These are phyloP conservation scores for Ctenopoma multispine DNA, from an alignment of 2,797 vertebrate species.

Conservation along the genomic window DNA sequence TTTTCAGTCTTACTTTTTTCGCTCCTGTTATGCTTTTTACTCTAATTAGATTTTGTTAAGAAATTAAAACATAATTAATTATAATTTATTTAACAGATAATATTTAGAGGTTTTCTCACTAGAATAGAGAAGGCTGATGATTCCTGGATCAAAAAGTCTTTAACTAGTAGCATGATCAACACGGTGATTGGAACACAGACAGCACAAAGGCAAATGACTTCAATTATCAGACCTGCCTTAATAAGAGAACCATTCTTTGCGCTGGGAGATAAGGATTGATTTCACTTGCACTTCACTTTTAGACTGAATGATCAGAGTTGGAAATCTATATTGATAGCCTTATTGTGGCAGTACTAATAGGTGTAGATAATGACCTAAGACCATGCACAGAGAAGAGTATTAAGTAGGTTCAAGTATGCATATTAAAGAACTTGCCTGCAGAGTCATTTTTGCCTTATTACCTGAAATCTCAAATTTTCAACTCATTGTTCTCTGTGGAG, in stretches of 20 bases:
- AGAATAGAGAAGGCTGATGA: slow-evolving; percentile 24
- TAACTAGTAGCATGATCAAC: slow-evolving; percentile 62
- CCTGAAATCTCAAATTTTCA: neutral
- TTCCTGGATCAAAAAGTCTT: slow-evolving; percentile 41
- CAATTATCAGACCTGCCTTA: slow-evolving; percentile 71
- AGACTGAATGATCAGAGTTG: slow-evolving; percentile 60
- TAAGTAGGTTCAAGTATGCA: neutral
- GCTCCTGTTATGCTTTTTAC: fast-evolving
- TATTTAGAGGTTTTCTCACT: slow-evolving; percentile 29
- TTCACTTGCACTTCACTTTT: slow-evolving; percentile 66
- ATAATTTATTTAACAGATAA: slow-evolving; percentile 23
- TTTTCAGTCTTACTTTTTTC: neutral
- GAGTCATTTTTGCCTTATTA: neutral
- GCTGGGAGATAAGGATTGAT: slow-evolving; percentile 70
- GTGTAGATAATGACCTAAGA: slow-evolving; percentile 41
- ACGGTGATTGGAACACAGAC: slow-evolving; percentile 52
- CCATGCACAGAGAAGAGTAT: neutral
- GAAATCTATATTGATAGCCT: slow-evolving; percentile 57
- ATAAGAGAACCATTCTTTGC: slow-evolving; percentile 66
- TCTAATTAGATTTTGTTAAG: neutral
- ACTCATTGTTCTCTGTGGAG: slow-evolving; percentile 7
- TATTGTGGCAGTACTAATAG: slow-evolving; percentile 46
- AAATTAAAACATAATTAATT: neutral
- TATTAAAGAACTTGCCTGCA: neutral
- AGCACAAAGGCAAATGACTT: slow-evolving; percentile 67